Conservation (phyloP, 37 sponge, comb jelly and placozoan genomes). For the Spongilla lacustris region DNA sequence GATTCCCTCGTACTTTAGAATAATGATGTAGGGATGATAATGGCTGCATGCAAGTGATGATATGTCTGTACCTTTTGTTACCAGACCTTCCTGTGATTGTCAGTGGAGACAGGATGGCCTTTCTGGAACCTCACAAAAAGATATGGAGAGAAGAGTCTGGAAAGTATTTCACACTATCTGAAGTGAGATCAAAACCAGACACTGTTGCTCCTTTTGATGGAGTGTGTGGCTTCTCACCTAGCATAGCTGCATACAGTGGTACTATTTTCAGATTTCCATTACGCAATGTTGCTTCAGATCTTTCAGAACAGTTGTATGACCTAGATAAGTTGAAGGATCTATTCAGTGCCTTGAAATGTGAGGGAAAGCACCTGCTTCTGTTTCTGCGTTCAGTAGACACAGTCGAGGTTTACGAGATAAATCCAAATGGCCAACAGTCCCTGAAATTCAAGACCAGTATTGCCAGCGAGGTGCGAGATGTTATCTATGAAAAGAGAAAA, state of each 20-base stretch:
- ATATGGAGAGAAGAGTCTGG: conserved; percentile 17
- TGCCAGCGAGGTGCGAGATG: neutral
- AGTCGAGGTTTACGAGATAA: conserved; percentile 43
- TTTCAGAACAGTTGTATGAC: conserved; percentile 39
- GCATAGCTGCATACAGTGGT: conserved; percentile 26
- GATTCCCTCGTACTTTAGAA: too few relatives aligned
- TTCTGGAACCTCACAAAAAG: conserved; percentile 38
- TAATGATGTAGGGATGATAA: too few relatives aligned
- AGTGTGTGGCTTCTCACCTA: conserved; percentile 38
- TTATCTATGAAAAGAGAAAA: neutral
- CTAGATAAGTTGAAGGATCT: conserved; percentile 30
- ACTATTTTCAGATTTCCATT: conserved; percentile 87
- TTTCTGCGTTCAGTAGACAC: conserved; percentile 56
- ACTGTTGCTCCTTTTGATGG: conserved; percentile 42
- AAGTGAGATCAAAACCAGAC: conserved; percentile 6
- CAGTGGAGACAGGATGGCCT: conserved; percentile 33
- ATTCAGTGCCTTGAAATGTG: conserved; percentile 22
- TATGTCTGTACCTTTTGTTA: too few relatives aligned
- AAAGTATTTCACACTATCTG: neutral
- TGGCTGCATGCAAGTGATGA: too few relatives aligned
- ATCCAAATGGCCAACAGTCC: neutral
- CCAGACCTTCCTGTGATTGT: conserved; percentile 31
- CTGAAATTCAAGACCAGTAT: neutral
- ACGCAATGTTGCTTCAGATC: conserved; percentile 34
- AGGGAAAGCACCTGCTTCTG: conserved; percentile 49